These are phyloP conservation scores for Xylota sylvarum DNA, from an alignment of 2,888 invertebrate genomes.

Conservation along the genomic window DNA sequence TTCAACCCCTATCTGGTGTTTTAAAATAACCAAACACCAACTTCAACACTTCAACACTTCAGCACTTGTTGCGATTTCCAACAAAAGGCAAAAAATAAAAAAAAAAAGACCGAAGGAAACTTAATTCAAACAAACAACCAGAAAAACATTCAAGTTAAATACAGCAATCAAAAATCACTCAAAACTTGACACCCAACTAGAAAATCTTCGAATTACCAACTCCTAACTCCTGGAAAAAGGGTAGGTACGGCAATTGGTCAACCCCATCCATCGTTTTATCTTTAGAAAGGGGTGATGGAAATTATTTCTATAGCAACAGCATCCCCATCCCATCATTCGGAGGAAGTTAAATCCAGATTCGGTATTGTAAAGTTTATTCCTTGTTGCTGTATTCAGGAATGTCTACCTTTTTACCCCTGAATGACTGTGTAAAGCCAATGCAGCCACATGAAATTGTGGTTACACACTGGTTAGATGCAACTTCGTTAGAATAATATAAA, in stretches of 20 bases:
- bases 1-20: background rate
- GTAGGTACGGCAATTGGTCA: background rate
- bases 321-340: background rate
- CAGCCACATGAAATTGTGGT: background rate
- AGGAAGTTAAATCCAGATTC: background rate
- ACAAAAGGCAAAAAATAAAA: no score
- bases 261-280: background rate
- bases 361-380: background rate
- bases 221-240: background rate
- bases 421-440: background rate
- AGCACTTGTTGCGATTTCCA: background rate
- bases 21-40: background rate
- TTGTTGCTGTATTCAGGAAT: background rate
- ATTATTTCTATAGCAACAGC: background rate
- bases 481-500: background rate
- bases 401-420: background rate
- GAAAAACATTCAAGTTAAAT: conserved; percentile 12
- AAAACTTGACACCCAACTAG: conserved; percentile 6
- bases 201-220: conserved; percentile 7
- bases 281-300: background rate
- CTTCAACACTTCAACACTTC: conserved; percentile 5
- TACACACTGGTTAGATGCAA: background rate
- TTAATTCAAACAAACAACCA: conserved; percentile 7
- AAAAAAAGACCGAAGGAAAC: background rate
- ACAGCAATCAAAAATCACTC: conserved; percentile 16